Base-by-base conservation (phyloP, 2,797 vertebrate species). In the Hypotaenidia okinawae region DNA sequence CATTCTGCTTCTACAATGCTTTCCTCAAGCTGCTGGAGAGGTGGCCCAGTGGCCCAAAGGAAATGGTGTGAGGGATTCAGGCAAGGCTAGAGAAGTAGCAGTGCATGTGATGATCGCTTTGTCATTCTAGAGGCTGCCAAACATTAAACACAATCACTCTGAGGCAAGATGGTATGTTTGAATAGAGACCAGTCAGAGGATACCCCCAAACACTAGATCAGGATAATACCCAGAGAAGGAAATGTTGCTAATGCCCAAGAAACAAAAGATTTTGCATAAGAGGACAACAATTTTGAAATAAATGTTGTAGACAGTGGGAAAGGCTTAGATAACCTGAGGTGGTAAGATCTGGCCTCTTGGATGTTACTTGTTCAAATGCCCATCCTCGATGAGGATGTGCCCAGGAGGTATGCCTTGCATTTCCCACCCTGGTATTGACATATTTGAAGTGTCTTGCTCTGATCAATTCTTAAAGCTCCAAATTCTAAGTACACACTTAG, bases 331-430 rank as follows among this genome's bases (percentile, higher is more conserved):
- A 86, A 58, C 33, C 28, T 30, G 22, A 83, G 22, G 72, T 0
- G 2, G 4, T 80, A 45, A 79, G 3, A 73, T 73, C 28, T 84
- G 63, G 63, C 57, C 25, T 76, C 52, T 84, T 72, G 30, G 43
- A 90, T 81, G 87, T 89, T 76, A 76, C 25, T 92, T 70, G 22
- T 58, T 86, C 69, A 86, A 92, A 94, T 84, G 37, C 45, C 27
- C 17, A 47, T 27, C 30, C 49, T 47, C 54, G 35, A 74, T 17
- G 33, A 91, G 45, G 77, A 89, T 92, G 89, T 82, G 27, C 30
- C n/a, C 72, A 83, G 24, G 43, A 66, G 39, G 25, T 37, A 47
- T 5, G 19, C 39, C 75, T 79, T 82, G 21, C 37, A 43, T 68
- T 78, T 93, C 85, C 58, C 11, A 6, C 13, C 49, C 84, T 33